These are phyloP conservation scores for Pterostichus niger DNA, from an alignment of 2,888 invertebrate genomes.

Conservation along the genomic window DNA sequence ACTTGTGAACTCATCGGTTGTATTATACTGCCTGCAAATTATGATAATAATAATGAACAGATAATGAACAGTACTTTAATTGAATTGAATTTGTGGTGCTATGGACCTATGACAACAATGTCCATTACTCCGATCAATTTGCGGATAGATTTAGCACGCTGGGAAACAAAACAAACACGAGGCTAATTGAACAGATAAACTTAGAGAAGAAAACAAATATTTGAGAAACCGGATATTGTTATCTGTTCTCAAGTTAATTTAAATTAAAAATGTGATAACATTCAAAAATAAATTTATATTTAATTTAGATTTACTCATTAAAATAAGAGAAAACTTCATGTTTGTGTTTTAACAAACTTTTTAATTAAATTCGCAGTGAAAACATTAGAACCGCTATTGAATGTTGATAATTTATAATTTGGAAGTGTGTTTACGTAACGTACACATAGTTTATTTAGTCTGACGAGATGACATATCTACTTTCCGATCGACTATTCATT, in stretches of 20 bases:
- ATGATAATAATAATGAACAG: too few relatives aligned
- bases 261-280: conserved; percentile 12
- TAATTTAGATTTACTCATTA: conserved; percentile 16
- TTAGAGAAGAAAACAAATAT: conserved; percentile 26
- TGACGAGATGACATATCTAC: too few relatives aligned
- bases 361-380: conserved; percentile 25
- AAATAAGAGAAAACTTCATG: conserved; percentile 12
- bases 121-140: conserved; percentile 13
- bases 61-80: too few relatives aligned
- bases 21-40: too few relatives aligned
- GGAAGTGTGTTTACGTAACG: background rate
- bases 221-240: conserved; percentile 32
- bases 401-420: background rate
- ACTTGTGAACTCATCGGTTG: too few relatives aligned
- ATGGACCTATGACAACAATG: background rate
- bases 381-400: conserved; percentile 2
- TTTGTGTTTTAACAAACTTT: conserved; percentile 34
- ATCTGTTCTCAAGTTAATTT: conserved; percentile 27
- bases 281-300: conserved; percentile 15
- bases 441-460: too few relatives aligned
- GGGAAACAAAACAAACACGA: conserved; percentile 18
- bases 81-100: too few relatives aligned
- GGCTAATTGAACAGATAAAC: conserved; percentile 1
- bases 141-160: conserved; percentile 23
- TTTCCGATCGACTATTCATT: too few relatives aligned